phyloP scores from a whole-genome alignment of 2,888 invertebrate genomes.

The Atethmia centrago region DNA sequence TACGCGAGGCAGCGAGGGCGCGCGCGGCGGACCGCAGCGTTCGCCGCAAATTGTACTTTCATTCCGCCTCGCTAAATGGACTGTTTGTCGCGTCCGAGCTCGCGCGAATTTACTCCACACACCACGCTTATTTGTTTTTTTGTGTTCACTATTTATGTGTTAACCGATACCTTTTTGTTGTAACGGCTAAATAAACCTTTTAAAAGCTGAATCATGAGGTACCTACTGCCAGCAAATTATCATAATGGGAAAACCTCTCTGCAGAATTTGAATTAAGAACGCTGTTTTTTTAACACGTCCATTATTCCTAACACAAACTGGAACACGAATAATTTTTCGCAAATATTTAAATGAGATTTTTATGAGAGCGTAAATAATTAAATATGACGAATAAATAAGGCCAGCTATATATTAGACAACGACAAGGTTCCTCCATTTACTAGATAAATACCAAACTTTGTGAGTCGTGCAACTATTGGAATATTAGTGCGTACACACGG shows the following conservation, averaged over 20 bases:
- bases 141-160: conserved; percentile 58
- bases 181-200: conserved; percentile 40
- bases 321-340: conserved; percentile 47
- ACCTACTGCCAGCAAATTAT: conserved; percentile 3
- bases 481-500: conserved; percentile 72
- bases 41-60: conserved; percentile 82
- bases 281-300: conserved; percentile 25
- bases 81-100: conserved; percentile 75
- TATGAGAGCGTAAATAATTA: conserved; percentile 59
- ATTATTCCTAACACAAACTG: conserved; percentile 41
- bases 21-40: conserved; percentile 66
- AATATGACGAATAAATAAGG: conserved; percentile 58
- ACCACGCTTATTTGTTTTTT: conserved; percentile 58
- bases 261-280: conserved; percentile 40
- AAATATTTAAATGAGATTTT: conserved; percentile 54
- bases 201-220: conserved; percentile 11
- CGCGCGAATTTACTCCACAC: conserved; percentile 64
- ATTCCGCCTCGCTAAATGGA: conserved; percentile 78
- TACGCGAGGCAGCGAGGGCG: conserved; percentile 51
- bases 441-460: conserved; percentile 74
- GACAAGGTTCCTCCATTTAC: conserved; percentile 71
- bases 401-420: conserved; percentile 56
- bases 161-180: conserved; percentile 55
- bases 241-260: conserved; percentile 11
- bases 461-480: conserved; percentile 69